phyloP scores from a whole-genome alignment of 2,797 vertebrate genomes.

The Anomalospiza imberbis region DNA sequence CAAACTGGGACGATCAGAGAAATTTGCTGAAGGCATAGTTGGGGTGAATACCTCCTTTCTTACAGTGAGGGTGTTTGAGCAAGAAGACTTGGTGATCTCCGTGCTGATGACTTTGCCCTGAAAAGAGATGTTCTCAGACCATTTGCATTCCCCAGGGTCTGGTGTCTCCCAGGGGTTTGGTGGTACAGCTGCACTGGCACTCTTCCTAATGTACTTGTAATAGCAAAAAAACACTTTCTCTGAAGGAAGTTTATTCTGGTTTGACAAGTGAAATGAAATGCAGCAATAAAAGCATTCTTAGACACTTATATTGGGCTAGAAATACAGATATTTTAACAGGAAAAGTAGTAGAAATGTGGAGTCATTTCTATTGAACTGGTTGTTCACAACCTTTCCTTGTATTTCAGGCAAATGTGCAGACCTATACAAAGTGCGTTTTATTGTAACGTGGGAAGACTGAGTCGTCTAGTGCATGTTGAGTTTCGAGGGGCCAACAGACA shows the following conservation, averaged over 20 bases:
- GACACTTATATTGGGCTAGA: neutral
- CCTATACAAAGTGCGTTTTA: neutral
- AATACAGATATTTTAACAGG: neutral
- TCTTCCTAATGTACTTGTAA: conserved; percentile 25
- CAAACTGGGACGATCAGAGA: neutral
- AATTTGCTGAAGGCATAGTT: neutral
- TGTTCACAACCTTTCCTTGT: neutral
- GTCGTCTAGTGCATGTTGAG: neutral
- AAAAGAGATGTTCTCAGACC: conserved; percentile 33
- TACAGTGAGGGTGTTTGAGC: neutral
- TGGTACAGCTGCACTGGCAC: conserved; percentile 40
- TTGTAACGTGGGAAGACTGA: neutral
- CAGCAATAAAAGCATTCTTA: conserved; percentile 10
- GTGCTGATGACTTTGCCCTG: neutral
- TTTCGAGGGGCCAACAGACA: neutral
- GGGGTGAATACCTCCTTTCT: neutral
- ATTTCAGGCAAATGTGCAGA: neutral
- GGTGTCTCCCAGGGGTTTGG: conserved; percentile 15
- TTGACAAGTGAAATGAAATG: conserved; percentile 36
- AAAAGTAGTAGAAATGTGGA: neutral
- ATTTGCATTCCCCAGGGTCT: conserved; percentile 6
- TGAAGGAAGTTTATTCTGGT: conserved; percentile 25
- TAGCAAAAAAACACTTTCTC: conserved; percentile 7
- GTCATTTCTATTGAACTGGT: neutral
- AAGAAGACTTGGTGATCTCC: neutral